Evolutionary conservation across 1,140 invertebrate species (phyloP), one percentile per base, ranked within the genome.

Genomic region (Macrobrachium rosenbergii): DNA sequence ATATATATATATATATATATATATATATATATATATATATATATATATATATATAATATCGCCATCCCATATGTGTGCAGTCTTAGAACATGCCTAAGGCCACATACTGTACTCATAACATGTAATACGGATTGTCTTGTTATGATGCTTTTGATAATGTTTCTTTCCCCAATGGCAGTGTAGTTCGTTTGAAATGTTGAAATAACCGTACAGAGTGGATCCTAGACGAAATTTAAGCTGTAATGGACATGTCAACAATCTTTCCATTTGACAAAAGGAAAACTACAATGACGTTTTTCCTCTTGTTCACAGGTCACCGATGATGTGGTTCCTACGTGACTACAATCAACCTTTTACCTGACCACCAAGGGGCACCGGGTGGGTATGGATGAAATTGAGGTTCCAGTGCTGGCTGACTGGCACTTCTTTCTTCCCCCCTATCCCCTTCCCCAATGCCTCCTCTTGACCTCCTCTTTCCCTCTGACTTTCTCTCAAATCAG

Each of bases 291-390:
- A 69, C 67, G 67, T 14, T 69, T 69, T 69, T 69, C 28, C 67
- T 10, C 28, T 69, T 69, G 11, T 28, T 69, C 28, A 28, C 69
- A 72, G 69, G 21, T 17, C 69, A 14, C 37, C 11, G 69, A 72
- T 72, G 69, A 72, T 72, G 69, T 72, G 69, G 69, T 72, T 72
- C 69, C 69, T 72, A n/a, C 69, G 69, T 72, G 69, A 72, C 69
- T 72, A 28, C 21, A 43, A 72, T 43, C 69, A 72, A 28, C 69
- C 69, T n/a, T 72, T 72, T 43, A 72, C 69, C 69, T 72, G 69
- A 72, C 69, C 12, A 28, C 69, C 69, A 72, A 23, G 14, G 69
- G 21, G 69, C 69, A 72, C 69, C 69, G 69, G 69, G 69, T 72
- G 7, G 17, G 64, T 67, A 67, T 67, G 17, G 23, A 67, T 67